Base-by-base conservation (phyloP, 2,888 invertebrate species). In the Xestia sexstrigata region DNA sequence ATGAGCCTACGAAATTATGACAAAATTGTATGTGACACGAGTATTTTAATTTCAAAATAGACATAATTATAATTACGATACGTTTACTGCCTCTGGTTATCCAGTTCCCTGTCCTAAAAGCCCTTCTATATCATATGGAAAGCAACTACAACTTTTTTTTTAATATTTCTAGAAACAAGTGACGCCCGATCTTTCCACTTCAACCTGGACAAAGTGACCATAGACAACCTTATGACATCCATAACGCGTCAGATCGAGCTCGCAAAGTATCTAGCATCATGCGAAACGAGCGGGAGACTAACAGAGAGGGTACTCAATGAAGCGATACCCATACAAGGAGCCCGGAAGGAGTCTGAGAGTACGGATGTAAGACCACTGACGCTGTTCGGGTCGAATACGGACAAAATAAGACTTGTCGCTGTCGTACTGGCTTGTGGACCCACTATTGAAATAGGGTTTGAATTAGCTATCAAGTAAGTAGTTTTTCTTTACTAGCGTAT, bases 191-290 rank as follows among this genome's bases (percentile, higher is more conserved):
- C 97, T 1, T 95, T 98, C 65, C 97, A 98, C 13, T 97, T 98
- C 97, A 97, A 98, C 93, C 96, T 98, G 91, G 98, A 98, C 92
- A 97, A 97, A 42, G 96, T 97, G 82, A 97, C 98, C n/a, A 97
- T 98, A 84, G 98, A 98, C 92, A 98, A 97, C 85, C 98, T 99
- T 85, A 98, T 99, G 86, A 98, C 98, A 76, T 98, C 98, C 0
- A 98, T 99, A 84, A 97, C 97, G 9, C 96, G 98, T n/a, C 99
- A 99, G 93, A 97, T 98, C 88, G 98, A 99, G 89, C 97, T 99
- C 0, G 97, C 98, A 0, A 98, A 98, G 87, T 98, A 98, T 92
- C 93, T 98, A 35, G 97, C 97, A 0, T 96, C 96, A 6, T 97
- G 98, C 82, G 98, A 98, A 92, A 94, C 94, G 20, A 96, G 93